Evolutionary conservation across 2,113 vertebrate genomes (phyloP).

Genomic region (Hemibagrus wyckioides): DNA sequence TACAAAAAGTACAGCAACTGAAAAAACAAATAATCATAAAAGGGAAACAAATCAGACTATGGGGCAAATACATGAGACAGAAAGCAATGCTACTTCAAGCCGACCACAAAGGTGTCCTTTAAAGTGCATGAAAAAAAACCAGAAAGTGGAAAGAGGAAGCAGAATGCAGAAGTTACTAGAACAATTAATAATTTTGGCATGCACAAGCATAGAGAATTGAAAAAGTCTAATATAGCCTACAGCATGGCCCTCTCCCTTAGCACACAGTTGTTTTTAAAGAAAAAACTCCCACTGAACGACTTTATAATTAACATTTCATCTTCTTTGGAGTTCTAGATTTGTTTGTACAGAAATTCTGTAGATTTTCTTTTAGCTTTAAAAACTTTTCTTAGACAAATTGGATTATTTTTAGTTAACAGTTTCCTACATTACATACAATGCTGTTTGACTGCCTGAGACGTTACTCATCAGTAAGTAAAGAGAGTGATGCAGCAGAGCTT

Average conservation of each 20-base stretch:
- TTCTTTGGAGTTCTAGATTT: not conserved
- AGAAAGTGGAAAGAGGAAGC: constrained; percentile 34
- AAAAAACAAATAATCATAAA: not conserved
- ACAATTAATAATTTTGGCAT: not conserved
- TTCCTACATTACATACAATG: not conserved
- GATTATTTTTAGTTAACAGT: not conserved
- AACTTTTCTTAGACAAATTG: not conserved
- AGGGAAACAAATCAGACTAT: not conserved
- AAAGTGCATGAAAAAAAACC: not conserved
- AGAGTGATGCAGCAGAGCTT: not conserved
- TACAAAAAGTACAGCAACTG: constrained; percentile 14
- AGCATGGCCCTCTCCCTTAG: too few species aligned
- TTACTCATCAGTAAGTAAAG: not conserved
- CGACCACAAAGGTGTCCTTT: not conserved
- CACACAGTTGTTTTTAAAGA: not conserved
- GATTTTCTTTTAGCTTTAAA: not conserved
- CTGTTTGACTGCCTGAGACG: not conserved
- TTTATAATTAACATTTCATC: not conserved
- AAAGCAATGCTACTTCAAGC: not conserved
- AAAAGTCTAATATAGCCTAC: not conserved
- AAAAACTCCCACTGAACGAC: not conserved
- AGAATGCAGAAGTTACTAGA: constrained; percentile 19
- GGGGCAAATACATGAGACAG: not conserved
- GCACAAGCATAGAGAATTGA: not conserved
- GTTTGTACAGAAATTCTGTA: not conserved